A percentile compares a stretch with the other conserved stretches of the same genome.
phyloP scores from a whole-genome alignment of 1,140 invertebrate genomes.

The Archivesica marissinica region DNA sequence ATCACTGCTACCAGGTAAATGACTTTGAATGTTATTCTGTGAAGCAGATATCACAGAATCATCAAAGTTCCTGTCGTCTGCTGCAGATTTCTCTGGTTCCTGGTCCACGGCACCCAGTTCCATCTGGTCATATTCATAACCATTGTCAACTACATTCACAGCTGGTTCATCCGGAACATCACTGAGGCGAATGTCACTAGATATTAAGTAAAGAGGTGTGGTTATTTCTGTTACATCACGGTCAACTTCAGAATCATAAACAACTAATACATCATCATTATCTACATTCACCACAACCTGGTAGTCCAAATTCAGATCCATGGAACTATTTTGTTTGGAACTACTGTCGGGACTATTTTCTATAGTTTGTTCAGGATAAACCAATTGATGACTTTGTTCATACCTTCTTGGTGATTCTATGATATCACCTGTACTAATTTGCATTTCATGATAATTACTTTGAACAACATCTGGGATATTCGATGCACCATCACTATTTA shows the following conservation, averaged over 20 bases:
- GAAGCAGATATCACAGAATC: not conserved
- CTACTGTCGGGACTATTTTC: not conserved
- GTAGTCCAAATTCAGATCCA: not conserved
- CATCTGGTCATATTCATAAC: no score
- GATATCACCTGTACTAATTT: not conserved
- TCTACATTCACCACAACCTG: slow-evolving; percentile 34
- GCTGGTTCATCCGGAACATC: no score
- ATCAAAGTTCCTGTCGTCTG: not conserved
- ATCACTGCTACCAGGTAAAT: not conserved
- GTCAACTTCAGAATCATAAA: slow-evolving; percentile 2
- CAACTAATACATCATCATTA: slow-evolving; percentile 25
- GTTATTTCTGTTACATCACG: not conserved
- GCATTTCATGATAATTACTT: not conserved
- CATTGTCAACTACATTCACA: no score
- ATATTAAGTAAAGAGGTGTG: not conserved
- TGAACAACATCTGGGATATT: not conserved
- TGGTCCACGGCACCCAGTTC: not conserved
- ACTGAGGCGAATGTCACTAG: no score
- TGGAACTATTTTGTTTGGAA: not conserved
- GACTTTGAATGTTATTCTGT: not conserved
- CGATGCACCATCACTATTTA: not conserved
- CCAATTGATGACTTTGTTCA: not conserved
- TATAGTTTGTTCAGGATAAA: not conserved
- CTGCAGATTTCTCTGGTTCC: not conserved
- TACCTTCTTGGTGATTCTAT: not conserved